Evolutionary conservation across 2,113 vertebrate species (phyloP).

Genomic region (Phalacrocorax aristotelis): DNA sequence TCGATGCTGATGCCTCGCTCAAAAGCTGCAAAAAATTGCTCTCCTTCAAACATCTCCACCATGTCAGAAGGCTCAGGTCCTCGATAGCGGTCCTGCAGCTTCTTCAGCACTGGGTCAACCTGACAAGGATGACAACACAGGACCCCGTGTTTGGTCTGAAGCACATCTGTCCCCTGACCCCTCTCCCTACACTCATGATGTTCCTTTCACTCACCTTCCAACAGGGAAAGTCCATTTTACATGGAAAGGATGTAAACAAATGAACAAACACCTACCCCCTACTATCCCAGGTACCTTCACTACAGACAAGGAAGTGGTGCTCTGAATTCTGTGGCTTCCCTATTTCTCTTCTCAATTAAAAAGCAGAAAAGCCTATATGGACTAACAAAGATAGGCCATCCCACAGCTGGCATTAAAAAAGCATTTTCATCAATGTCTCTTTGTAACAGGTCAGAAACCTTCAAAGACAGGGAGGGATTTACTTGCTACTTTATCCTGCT

Average conservation of each 20-base stretch:
- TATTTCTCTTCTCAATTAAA: background rate
- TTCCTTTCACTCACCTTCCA: background rate
- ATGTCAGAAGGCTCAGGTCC: slow-evolving; percentile 95
- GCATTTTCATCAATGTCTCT: background rate
- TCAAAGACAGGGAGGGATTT: background rate
- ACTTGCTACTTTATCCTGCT: background rate
- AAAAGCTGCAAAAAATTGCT: slow-evolving; percentile 95
- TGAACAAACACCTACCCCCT: background rate
- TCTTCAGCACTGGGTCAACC: slow-evolving; percentile 83
- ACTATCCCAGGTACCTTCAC: background rate
- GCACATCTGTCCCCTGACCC: background rate
- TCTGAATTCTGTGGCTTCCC: background rate
- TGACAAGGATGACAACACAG: background rate
- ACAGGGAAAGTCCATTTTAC: background rate
- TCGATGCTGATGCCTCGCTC: slow-evolving; percentile 88
- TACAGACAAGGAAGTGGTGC: background rate
- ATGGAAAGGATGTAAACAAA: background rate
- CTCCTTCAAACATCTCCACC: slow-evolving; percentile 92
- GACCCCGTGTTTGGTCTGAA: background rate
- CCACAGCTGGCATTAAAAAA: background rate
- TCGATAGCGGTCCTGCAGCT: slow-evolving; percentile 82
- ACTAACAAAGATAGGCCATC: background rate
- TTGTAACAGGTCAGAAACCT: background rate
- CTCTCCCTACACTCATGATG: background rate
- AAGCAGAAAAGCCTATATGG: background rate